Evolutionary conservation across 2,797 vertebrate genomes (phyloP).

Genomic region (Sebastes minor): DNA sequence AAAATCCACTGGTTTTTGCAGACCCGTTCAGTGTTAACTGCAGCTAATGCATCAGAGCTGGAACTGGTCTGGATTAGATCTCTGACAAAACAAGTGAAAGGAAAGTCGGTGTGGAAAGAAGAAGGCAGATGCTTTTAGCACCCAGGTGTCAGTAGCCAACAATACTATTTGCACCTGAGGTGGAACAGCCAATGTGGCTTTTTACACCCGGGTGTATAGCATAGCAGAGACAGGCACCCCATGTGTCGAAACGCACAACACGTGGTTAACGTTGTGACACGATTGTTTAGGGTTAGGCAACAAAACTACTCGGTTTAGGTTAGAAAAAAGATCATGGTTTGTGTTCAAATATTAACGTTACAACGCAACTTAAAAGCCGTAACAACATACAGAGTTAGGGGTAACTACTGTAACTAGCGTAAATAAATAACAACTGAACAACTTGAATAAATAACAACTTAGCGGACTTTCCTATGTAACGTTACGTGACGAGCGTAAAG

Average conservation of each 20-base stretch:
- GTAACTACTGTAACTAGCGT: not conserved
- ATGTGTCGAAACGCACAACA: too few relatives aligned
- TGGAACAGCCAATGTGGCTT: too few relatives aligned
- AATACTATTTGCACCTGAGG: too few relatives aligned
- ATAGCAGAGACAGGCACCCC: too few relatives aligned
- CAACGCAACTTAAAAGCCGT: not conserved
- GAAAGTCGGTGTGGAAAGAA: not conserved
- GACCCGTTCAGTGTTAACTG: not conserved
- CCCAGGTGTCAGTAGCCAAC: too few relatives aligned
- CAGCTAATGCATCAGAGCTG: not conserved
- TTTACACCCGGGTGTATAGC: too few relatives aligned
- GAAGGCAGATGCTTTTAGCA: too few relatives aligned
- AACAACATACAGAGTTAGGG: not conserved
- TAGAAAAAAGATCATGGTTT: not conserved
- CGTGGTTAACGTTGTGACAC: too few relatives aligned
- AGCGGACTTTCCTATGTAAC: not conserved
- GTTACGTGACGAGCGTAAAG: too few relatives aligned
- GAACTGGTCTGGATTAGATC: not conserved
- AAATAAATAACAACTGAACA: not conserved
- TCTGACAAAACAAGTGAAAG: not conserved
- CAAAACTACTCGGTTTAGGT: not conserved
- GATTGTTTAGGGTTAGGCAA: not conserved
- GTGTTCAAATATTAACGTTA: not conserved
- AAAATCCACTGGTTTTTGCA: not conserved
- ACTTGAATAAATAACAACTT: not conserved